Conservation (phyloP, 2,888 invertebrate genomes). For the Papilio protenor region DNA sequence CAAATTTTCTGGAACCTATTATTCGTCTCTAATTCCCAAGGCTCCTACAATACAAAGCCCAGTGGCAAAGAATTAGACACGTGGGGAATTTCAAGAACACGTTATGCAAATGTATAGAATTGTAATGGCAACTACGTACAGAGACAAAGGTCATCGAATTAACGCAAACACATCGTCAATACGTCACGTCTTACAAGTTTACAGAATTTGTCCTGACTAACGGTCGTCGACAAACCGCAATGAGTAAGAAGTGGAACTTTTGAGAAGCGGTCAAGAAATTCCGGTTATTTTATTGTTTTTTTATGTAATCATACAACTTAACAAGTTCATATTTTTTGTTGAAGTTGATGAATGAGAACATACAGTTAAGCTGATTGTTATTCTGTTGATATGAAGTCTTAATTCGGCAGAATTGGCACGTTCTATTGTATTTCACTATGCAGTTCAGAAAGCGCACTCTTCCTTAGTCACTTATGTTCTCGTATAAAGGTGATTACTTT, state of each 20-base stretch:
- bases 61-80: neutral
- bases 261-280: slow-evolving; percentile 33
- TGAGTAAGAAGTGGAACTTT: slow-evolving; percentile 43
- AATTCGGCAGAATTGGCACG: neutral
- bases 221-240: slow-evolving; percentile 45
- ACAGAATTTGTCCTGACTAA: slow-evolving; percentile 40
- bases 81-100: slow-evolving; percentile 11
- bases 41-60: neutral
- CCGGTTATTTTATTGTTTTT: slow-evolving; percentile 30
- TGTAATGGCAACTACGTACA: slow-evolving; percentile 17
- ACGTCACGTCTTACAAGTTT: slow-evolving; percentile 28
- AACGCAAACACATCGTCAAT: slow-evolving; percentile 20
- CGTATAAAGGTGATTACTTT: neutral
- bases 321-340: slow-evolving; percentile 15
- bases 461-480: neutral
- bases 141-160: slow-evolving; percentile 21
- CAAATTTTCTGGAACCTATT: neutral
- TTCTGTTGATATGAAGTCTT: neutral
- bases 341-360: slow-evolving; percentile 9
- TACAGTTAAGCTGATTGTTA: slow-evolving; percentile 9
- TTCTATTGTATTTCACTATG: neutral
- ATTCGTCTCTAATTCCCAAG: neutral
- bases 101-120: slow-evolving; percentile 7
- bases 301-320: slow-evolving; percentile 16
- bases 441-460: neutral